A percentile compares a stretch with the other conserved stretches of the same genome.
phyloP scores from a whole-genome alignment of 1,140 invertebrate genomes.

The Stenopsyche tienmushanensis region DNA sequence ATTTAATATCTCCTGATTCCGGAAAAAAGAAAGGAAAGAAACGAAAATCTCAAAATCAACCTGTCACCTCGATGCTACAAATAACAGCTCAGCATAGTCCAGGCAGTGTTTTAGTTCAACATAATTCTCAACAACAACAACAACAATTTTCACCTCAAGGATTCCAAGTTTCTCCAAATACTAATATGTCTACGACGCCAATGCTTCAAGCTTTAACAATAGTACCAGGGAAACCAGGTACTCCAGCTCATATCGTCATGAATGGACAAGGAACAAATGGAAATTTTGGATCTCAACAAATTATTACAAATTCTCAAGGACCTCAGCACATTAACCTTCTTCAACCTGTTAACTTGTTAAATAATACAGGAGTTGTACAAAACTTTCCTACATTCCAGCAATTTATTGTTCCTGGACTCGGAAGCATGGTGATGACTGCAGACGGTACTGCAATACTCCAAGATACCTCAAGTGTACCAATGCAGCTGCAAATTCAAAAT shows the following conservation, averaged over 20 bases:
- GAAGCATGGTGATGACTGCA: slow-evolving; percentile 74
- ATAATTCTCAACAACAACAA: slow-evolving; percentile 52
- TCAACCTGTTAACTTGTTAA: slow-evolving; percentile 78
- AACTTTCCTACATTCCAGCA: slow-evolving; percentile 80
- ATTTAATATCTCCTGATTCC: slow-evolving; percentile 68
- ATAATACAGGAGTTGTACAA: slow-evolving; percentile 69
- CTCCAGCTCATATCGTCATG: slow-evolving; percentile 69
- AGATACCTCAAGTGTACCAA: slow-evolving; percentile 66
- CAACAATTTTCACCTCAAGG: slow-evolving; percentile 63
- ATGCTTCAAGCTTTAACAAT: slow-evolving; percentile 75
- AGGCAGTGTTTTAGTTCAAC: slow-evolving; percentile 54
- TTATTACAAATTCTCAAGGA: slow-evolving; percentile 68
- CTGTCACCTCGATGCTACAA: slow-evolving; percentile 73
- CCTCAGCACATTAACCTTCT: slow-evolving; percentile 74
- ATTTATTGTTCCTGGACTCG: slow-evolving; percentile 77
- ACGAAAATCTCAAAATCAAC: slow-evolving; percentile 68
- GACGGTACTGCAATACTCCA: slow-evolving; percentile 69
- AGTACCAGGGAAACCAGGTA: slow-evolving; percentile 71
- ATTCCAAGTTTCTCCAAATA: slow-evolving; percentile 65
- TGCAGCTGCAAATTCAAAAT: slow-evolving; percentile 77
- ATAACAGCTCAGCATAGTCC: slow-evolving; percentile 64
- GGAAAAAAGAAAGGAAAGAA: slow-evolving; percentile 73
- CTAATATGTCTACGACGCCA: slow-evolving; percentile 60
- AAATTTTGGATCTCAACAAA: slow-evolving; percentile 67
- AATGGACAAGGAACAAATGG: slow-evolving; percentile 64